Conservation (phyloP, 2,888 invertebrate species). For the Drosophila colorata region DNA sequence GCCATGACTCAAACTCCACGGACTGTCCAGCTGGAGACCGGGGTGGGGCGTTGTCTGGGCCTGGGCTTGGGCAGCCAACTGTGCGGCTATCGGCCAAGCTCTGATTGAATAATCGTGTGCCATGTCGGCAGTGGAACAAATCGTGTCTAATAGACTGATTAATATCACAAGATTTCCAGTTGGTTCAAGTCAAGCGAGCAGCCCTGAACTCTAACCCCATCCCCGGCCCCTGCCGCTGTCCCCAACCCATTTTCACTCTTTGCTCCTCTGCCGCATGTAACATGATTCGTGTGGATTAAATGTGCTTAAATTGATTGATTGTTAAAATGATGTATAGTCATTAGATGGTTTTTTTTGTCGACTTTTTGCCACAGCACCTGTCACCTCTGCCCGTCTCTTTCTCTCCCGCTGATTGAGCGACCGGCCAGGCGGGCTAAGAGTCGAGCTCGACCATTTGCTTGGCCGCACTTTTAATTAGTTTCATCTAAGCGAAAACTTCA, state of each 20-base stretch:
- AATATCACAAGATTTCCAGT: slow-evolving; percentile 74
- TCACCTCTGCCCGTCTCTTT: slow-evolving; percentile 8
- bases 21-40: too few species aligned
- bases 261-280: slow-evolving; percentile 58
- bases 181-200: slow-evolving; percentile 58
- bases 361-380: slow-evolving; percentile 38
- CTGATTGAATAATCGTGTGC: slow-evolving; percentile 77
- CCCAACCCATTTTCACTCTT: not conserved
- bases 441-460: not conserved
- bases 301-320: slow-evolving; percentile 84
- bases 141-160: slow-evolving; percentile 82
- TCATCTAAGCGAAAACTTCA: slow-evolving; percentile 61
- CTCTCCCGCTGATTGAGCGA: not conserved
- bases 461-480: slow-evolving; percentile 74
- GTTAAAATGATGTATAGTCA: slow-evolving; percentile 82
- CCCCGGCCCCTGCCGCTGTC: not conserved
- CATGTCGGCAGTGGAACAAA: slow-evolving; percentile 73
- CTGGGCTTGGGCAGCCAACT: slow-evolving; percentile 52
- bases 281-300: slow-evolving; percentile 82
- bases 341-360: slow-evolving; percentile 52
- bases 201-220: slow-evolving; percentile 35
- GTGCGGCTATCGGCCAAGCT: slow-evolving; percentile 41
- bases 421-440: not conserved
- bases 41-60: not conserved
- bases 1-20: not conserved